These are phyloP conservation scores for Byasa hedistus DNA, from an alignment of 2,888 invertebrate species.

Conservation along the genomic window DNA sequence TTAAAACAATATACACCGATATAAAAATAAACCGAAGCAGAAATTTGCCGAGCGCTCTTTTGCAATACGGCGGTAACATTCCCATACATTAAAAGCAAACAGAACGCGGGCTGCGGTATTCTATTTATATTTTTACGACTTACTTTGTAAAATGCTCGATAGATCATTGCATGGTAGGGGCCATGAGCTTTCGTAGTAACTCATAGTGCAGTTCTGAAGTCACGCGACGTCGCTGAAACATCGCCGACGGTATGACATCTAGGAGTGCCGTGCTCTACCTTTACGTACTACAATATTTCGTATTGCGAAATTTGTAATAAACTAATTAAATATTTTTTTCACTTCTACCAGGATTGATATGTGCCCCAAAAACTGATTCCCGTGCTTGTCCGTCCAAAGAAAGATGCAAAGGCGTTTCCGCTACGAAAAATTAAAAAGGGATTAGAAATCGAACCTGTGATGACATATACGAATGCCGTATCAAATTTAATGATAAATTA, in stretches of 20 bases:
- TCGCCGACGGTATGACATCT: slow-evolving; percentile 37
- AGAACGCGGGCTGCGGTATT: slow-evolving; percentile 47
- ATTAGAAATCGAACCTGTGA: too few species aligned
- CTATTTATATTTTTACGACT: slow-evolving; percentile 67
- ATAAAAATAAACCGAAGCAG: slow-evolving; percentile 13
- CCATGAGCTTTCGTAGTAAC: slow-evolving; percentile 43
- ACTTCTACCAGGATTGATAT: too few species aligned
- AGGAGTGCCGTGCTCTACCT: slow-evolving; percentile 27
- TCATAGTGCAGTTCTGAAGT: slow-evolving; percentile 33
- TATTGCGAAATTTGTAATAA: background rate
- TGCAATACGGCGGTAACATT: slow-evolving; percentile 22
- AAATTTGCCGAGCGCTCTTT: slow-evolving; percentile 8
- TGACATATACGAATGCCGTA: too few species aligned
- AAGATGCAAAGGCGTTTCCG: too few species aligned
- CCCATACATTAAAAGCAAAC: slow-evolving; percentile 15
- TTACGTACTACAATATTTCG: slow-evolving; percentile 1
- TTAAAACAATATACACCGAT: slow-evolving; percentile 5
- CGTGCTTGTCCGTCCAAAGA: too few species aligned
- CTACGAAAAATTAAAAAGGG: too few species aligned
- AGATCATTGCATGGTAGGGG: slow-evolving; percentile 58
- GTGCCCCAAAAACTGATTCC: too few species aligned
- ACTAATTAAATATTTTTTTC: too few species aligned
- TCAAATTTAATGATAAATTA: too few species aligned
- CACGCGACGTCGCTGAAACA: slow-evolving; percentile 45
- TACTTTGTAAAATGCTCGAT: slow-evolving; percentile 69